Conservation (phyloP, 2,797 vertebrate species). For the Okamejei kenojei region DNA sequence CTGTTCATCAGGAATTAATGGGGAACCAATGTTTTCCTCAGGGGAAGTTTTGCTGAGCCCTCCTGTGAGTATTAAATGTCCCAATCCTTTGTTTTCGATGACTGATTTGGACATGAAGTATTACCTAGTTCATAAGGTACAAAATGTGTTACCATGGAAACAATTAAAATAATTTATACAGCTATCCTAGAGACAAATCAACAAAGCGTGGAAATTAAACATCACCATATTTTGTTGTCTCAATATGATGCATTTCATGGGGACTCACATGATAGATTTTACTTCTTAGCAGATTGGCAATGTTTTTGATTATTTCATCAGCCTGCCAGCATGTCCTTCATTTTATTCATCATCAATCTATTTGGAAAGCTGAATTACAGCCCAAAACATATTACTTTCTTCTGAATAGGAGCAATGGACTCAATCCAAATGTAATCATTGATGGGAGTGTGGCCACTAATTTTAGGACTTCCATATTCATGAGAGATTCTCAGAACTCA, state of each 20-base stretch:
- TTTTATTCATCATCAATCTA: not conserved
- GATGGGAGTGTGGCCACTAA: not conserved
- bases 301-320: not conserved
- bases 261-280: not conserved
- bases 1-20: not conserved
- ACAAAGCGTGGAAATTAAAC: constrained; percentile 11
- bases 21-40: not conserved
- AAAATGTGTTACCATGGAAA: not conserved
- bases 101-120: not conserved
- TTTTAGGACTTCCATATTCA: too few species aligned
- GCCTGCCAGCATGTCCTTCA: not conserved
- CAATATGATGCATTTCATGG: not conserved
- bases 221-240: not conserved
- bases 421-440: not conserved
- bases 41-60: not conserved
- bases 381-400: not conserved
- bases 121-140: not conserved
- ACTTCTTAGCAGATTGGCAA: not conserved
- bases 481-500: too few species aligned
- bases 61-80: not conserved
- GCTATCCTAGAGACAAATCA: not conserved
- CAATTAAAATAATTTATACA: not conserved
- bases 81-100: not conserved
- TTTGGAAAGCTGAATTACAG: not conserved
- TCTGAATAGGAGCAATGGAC: not conserved